Percentiles rank a stretch among this genome's conserved stretches.
These are phyloP conservation scores for Electrona antarctica DNA, from an alignment of 2,113 vertebrate genomes.

Conservation along the genomic window DNA sequence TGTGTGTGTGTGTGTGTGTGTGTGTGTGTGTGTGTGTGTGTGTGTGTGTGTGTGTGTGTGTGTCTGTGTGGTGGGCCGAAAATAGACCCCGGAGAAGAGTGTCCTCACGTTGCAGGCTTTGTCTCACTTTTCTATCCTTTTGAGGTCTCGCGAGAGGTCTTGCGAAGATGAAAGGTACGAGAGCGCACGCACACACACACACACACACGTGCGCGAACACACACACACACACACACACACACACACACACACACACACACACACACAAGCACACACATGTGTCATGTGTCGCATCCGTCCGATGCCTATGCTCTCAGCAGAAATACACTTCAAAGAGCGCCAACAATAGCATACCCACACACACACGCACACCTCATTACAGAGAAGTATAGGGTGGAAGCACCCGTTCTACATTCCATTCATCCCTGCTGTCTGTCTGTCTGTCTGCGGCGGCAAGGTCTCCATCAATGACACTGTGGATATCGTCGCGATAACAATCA, in stretches of 20 bases:
- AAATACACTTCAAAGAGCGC: background rate
- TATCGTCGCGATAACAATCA: too few species aligned
- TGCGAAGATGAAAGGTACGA: background rate
- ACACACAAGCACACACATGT: background rate
- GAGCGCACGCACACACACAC: background rate
- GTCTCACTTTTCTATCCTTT: background rate
- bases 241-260: background rate
- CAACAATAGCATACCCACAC: background rate
- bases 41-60: too few species aligned
- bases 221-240: background rate
- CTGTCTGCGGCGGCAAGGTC: too few species aligned
- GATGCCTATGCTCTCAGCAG: too few species aligned
- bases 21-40: too few species aligned
- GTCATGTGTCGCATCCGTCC: background rate
- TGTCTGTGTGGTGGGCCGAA: too few species aligned
- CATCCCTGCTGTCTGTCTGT: too few species aligned
- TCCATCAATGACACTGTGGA: too few species aligned
- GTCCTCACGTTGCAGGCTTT: background rate
- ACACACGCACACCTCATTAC: constrained; percentile 30
- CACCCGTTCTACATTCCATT: too few species aligned
- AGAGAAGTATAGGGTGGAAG: background rate
- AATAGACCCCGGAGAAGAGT: too few species aligned
- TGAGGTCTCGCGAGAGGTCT: too few species aligned
- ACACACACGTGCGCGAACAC: background rate
- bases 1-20: too few species aligned